Evolutionary conservation across 2,797 vertebrate genomes (phyloP).

Genomic region (Eulemur rubriventer): DNA sequence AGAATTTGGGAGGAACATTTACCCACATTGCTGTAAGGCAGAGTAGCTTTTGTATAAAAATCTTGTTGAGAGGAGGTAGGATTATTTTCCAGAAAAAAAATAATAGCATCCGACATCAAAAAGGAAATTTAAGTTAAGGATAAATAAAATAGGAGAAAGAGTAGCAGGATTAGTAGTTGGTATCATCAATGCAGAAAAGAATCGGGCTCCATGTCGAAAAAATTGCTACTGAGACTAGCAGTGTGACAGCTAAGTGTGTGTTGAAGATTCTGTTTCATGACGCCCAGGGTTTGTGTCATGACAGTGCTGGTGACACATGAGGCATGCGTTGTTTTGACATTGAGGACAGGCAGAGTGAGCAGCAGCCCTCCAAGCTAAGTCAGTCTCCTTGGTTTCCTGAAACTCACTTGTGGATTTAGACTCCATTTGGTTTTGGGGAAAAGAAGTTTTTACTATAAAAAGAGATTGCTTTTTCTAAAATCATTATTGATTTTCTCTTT

Average conservation of each 20-base stretch:
- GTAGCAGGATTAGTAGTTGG: not conserved
- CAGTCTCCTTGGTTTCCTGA: not conserved
- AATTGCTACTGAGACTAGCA: not conserved
- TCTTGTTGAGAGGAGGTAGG: not conserved
- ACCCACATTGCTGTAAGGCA: not conserved
- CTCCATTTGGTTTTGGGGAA: not conserved
- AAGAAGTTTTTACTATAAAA: not conserved
- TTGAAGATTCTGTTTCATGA: not conserved
- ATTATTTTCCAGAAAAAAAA: not conserved
- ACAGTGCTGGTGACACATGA: rapidly evolving
- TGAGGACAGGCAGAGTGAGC: not conserved
- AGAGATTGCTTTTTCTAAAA: not conserved
- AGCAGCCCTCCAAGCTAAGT: not conserved
- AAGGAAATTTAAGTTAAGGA: not conserved
- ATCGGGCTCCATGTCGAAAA: not conserved
- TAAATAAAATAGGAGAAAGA: not conserved
- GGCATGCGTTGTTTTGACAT: rapidly evolving
- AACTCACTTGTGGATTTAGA: not conserved
- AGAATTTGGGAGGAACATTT: not conserved
- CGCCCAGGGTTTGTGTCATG: rapidly evolving
- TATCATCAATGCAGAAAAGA: not conserved
- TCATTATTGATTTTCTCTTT: not conserved
- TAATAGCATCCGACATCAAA: not conserved
- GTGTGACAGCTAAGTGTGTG: rapidly evolving
- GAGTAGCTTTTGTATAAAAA: not conserved